phyloP scores from a whole-genome alignment of 2,888 invertebrate species.

The Dryobota labecula region DNA sequence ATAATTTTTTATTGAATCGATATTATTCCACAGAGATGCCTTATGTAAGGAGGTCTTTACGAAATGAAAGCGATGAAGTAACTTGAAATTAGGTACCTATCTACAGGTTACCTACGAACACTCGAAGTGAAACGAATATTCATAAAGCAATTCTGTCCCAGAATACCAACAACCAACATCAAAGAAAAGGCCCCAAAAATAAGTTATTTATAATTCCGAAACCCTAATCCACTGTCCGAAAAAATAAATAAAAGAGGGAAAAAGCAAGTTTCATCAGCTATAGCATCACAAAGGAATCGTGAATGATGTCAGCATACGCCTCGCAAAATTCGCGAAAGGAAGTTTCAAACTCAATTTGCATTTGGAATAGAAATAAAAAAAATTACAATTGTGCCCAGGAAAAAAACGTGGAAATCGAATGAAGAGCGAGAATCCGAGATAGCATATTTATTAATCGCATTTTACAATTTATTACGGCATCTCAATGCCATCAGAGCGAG shows the following conservation, averaged over 20 bases:
- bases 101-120: background rate
- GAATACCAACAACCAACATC: conserved; percentile 8
- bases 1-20: too few relatives aligned
- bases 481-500: conserved; percentile 35
- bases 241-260: conserved; percentile 38
- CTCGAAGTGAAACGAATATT: background rate
- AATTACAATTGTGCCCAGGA: conserved; percentile 73
- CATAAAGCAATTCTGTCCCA: background rate
- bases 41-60: background rate
- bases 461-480: conserved; percentile 64
- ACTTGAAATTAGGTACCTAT: background rate
- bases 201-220: conserved; percentile 30
- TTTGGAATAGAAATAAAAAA: conserved; percentile 79
- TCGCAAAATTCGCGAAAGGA: conserved; percentile 76
- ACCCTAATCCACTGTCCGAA: conserved; percentile 30
- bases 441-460: conserved; percentile 69
- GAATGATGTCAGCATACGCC: conserved; percentile 69
- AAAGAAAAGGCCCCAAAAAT: conserved; percentile 14
- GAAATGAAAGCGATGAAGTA: background rate
- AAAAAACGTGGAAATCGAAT: conserved; percentile 70
- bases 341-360: conserved; percentile 82
- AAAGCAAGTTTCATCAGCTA: conserved; percentile 48
- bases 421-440: conserved; percentile 58
- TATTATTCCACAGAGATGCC: background rate
- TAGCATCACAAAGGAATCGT: conserved; percentile 68